Percentiles rank a stretch among this genome's conserved stretches.
Evolutionary conservation across 2,888 invertebrate genomes (phyloP).

Genomic region (Andrena haemorrhoa): DNA sequence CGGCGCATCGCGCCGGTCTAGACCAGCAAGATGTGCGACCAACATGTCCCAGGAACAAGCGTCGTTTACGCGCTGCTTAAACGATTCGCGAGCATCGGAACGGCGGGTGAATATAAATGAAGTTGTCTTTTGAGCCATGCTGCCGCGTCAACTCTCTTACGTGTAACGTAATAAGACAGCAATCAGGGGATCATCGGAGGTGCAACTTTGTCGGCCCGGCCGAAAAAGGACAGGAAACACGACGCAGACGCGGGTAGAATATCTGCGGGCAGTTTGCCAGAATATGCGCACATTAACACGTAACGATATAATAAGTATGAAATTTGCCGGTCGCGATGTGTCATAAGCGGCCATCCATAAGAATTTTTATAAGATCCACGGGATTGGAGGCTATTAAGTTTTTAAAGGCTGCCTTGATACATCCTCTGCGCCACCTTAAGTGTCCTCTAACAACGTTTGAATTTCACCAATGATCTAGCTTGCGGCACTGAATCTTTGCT

Average conservation of each 20-base stretch:
- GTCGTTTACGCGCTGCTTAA: slow-evolving; percentile 65
- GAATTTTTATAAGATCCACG: background rate
- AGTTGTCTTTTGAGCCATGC: slow-evolving; percentile 61
- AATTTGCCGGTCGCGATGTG: slow-evolving; percentile 17
- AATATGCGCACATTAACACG: slow-evolving; percentile 31
- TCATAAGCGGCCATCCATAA: background rate
- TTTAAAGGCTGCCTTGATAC: background rate
- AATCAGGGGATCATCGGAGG: slow-evolving; percentile 71
- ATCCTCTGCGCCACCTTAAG: background rate
- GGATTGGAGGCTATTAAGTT: background rate
- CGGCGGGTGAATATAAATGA: slow-evolving; percentile 69
- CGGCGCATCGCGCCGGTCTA: slow-evolving; percentile 29
- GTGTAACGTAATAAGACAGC: slow-evolving; percentile 68
- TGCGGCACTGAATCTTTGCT: background rate
- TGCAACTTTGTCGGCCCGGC: slow-evolving; percentile 61
- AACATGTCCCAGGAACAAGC: slow-evolving; percentile 46
- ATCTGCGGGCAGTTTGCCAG: background rate
- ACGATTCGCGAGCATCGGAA: slow-evolving; percentile 52
- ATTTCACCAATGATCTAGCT: background rate
- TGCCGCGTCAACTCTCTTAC: slow-evolving; percentile 55
- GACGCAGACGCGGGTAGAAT: background rate
- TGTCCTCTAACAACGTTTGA: background rate
- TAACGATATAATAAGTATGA: slow-evolving; percentile 7
- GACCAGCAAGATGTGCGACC: slow-evolving; percentile 31
- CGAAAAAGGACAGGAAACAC: slow-evolving; percentile 42